Conservation (phyloP, 1,140 invertebrate species). For the Ceratitis capitata region DNA sequence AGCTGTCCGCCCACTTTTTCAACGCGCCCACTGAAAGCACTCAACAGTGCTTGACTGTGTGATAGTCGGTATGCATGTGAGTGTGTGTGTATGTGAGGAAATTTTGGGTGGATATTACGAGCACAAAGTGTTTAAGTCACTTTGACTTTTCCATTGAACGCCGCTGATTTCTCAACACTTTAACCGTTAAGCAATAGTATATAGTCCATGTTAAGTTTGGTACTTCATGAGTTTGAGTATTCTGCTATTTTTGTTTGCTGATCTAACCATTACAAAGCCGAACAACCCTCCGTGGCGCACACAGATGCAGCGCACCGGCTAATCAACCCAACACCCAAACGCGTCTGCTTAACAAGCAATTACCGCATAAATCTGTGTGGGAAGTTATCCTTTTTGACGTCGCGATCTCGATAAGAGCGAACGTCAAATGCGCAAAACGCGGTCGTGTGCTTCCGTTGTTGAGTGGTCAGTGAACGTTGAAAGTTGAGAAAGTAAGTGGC, state of each 20-base stretch:
- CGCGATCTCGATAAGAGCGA: slow-evolving; percentile 39
- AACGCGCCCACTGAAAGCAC: slow-evolving; percentile 41
- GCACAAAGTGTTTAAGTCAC: slow-evolving; percentile 18
- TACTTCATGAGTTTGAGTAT: too few species aligned
- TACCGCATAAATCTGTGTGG: slow-evolving; percentile 61
- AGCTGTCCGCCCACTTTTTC: slow-evolving; percentile 42
- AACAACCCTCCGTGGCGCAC: not conserved
- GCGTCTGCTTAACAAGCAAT: slow-evolving; percentile 51
- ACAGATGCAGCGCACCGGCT: not conserved
- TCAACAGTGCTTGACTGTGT: not conserved
- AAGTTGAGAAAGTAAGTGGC: not conserved
- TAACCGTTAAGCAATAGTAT: not conserved
- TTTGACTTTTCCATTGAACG: slow-evolving; percentile 48
- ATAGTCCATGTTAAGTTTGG: too few species aligned
- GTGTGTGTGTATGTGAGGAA: too few species aligned
- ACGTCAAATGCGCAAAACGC: too few species aligned
- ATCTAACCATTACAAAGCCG: too few species aligned
- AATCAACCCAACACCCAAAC: not conserved
- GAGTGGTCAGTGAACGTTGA: not conserved
- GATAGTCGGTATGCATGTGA: not conserved
- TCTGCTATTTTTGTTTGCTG: too few species aligned
- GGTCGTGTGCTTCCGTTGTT: not conserved
- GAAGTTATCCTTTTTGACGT: slow-evolving; percentile 49
- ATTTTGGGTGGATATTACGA: not conserved
- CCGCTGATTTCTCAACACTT: slow-evolving; percentile 21